A percentile compares a stretch with the other conserved stretches of the same genome.
phyloP scores from a whole-genome alignment of 2,797 vertebrate species.

The Vipera ursinii region DNA sequence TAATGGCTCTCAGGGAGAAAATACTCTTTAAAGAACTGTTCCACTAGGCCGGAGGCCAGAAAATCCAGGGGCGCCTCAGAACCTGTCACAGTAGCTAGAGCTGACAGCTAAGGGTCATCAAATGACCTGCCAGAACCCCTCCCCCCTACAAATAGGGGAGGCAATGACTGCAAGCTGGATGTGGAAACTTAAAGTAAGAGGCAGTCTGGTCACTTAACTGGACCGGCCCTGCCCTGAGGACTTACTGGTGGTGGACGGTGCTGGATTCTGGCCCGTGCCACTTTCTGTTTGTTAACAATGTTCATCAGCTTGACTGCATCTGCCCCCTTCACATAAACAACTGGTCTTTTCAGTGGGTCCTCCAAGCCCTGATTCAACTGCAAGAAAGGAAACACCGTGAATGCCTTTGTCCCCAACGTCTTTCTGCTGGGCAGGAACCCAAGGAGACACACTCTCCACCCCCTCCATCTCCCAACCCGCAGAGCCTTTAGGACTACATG shows the following conservation, averaged over 20 bases:
- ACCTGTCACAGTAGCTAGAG: background rate
- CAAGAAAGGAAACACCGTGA: background rate
- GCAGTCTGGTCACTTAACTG: background rate
- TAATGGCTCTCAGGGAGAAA: background rate
- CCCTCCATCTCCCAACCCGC: background rate
- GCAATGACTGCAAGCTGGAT: background rate
- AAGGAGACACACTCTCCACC: background rate
- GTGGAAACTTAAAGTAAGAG: background rate
- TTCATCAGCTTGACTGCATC: slow-evolving; percentile 97
- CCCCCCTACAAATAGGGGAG: background rate
- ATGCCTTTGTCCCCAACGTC: background rate
- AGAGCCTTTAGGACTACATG: background rate
- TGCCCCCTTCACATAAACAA: slow-evolving; percentile 97
- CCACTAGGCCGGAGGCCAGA: background rate
- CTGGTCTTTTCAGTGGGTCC: slow-evolving; percentile 94
- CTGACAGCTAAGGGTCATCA: background rate
- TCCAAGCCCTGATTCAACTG: slow-evolving; percentile 93
- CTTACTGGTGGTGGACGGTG: slow-evolving; percentile 94
- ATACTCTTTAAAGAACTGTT: background rate
- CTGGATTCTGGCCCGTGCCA: slow-evolving; percentile 94
- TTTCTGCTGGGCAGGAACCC: background rate
- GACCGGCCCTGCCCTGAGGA: background rate
- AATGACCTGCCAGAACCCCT: no score
- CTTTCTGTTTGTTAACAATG: slow-evolving; percentile 99
- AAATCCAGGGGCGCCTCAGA: background rate